These are phyloP conservation scores for Phoebastria nigripes DNA, from an alignment of 2,797 vertebrate species.

Conservation along the genomic window DNA sequence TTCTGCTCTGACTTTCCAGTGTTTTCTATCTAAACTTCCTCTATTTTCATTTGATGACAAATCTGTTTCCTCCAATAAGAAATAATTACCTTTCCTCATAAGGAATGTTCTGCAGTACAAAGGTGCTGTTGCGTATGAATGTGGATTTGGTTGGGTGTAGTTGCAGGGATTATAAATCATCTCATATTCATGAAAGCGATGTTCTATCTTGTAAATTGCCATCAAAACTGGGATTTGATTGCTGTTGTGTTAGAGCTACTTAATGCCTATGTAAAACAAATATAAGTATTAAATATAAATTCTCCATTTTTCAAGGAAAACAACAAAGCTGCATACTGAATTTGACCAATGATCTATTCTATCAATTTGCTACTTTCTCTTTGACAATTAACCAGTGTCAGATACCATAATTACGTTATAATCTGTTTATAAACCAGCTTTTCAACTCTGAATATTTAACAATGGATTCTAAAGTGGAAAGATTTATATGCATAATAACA, in stretches of 20 bases:
- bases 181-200: not conserved
- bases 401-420: not conserved
- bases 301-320: not conserved
- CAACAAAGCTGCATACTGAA: not conserved
- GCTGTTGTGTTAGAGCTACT: not conserved
- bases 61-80: not conserved
- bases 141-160: not conserved
- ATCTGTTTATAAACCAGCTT: not conserved
- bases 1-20: not conserved
- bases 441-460: not conserved
- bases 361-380: not conserved
- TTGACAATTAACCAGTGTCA: not conserved
- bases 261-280: not conserved
- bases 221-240: not conserved
- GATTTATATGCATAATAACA: not conserved
- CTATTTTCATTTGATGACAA: not conserved
- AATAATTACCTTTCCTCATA: not conserved
- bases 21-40: not conserved
- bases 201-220: not conserved
- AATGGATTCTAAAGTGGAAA: not conserved
- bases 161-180: not conserved
- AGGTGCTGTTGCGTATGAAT: not conserved
- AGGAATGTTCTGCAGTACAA: not conserved
- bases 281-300: not conserved
- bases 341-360: not conserved